Percentiles rank a stretch among this genome's conserved stretches.
phyloP scores from a whole-genome alignment of 2,888 invertebrate species.

The Hyposoter dolosus region DNA sequence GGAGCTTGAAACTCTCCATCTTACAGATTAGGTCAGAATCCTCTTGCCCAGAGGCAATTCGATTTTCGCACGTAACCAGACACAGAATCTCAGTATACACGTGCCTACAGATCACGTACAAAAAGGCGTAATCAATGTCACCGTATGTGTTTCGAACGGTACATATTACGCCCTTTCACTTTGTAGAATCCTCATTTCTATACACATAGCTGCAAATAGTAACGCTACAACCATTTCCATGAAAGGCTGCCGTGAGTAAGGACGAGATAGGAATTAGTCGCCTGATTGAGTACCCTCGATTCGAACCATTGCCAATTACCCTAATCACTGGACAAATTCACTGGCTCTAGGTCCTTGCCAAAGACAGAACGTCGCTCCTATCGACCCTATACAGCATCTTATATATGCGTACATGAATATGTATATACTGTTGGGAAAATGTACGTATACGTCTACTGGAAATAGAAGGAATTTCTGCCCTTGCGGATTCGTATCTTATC shows the following conservation, averaged over 20 bases:
- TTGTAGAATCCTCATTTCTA: background rate
- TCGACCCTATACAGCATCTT: slow-evolving; percentile 35
- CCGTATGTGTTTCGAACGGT: background rate
- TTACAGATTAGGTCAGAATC: slow-evolving; percentile 45
- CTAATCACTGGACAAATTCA: slow-evolving; percentile 79
- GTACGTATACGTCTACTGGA: background rate
- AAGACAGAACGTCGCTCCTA: slow-evolving; percentile 56
- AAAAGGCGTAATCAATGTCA: background rate
- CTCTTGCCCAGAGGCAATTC: slow-evolving; percentile 54
- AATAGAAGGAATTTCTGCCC: slow-evolving; percentile 15
- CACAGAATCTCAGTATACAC: slow-evolving; percentile 2
- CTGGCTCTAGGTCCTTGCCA: slow-evolving; percentile 67
- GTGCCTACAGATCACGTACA: background rate
- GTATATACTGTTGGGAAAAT: slow-evolving; percentile 26
- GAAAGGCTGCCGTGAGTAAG: slow-evolving; percentile 36
- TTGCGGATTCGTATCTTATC: slow-evolving; percentile 46
- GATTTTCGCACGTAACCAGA: slow-evolving; percentile 35
- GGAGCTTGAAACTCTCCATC: slow-evolving; percentile 39
- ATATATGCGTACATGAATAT: slow-evolving; percentile 38
- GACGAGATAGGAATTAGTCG: slow-evolving; percentile 61
- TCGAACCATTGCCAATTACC: slow-evolving; percentile 74
- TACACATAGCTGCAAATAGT: background rate
- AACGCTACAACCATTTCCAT: slow-evolving; percentile 13
- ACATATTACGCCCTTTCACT: slow-evolving; percentile 9
- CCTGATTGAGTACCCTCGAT: slow-evolving; percentile 65